Percentiles rank a stretch among this genome's conserved stretches.
These are phyloP conservation scores for Patagioenas fasciata DNA, from an alignment of 2,113 vertebrate genomes.

Conservation along the genomic window DNA sequence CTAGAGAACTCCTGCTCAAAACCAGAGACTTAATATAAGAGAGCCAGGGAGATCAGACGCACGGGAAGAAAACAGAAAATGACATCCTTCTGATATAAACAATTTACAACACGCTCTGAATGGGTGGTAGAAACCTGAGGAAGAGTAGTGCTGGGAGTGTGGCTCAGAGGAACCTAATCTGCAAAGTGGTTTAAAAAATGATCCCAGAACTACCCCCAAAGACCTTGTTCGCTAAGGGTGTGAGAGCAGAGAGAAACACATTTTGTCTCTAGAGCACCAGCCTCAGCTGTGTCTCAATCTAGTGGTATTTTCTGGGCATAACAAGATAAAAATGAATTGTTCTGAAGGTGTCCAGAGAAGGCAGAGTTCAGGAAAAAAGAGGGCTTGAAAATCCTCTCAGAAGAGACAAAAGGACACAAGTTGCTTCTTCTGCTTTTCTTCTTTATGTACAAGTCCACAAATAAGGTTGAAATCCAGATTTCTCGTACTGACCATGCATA, in stretches of 20 bases:
- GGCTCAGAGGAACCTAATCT: background rate
- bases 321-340: background rate
- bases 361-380: background rate
- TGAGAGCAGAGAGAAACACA: background rate
- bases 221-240: background rate
- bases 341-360: background rate
- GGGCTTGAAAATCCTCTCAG: background rate
- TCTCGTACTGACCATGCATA: background rate
- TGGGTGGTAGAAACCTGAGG: background rate
- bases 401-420: background rate
- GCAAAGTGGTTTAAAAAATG: background rate
- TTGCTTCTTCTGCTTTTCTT: background rate
- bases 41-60: background rate
- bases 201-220: background rate
- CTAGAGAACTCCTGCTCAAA: background rate
- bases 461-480: background rate
- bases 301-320: background rate
- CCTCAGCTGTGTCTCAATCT: background rate
- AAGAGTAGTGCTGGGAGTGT: background rate
- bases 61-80: background rate
- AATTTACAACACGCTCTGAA: background rate
- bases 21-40: background rate
- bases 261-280: background rate
- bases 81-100: background rate
- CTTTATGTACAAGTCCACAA: background rate